Evolutionary conservation across 2,888 invertebrate genomes (phyloP).

Genomic region (Lypha dubia): DNA sequence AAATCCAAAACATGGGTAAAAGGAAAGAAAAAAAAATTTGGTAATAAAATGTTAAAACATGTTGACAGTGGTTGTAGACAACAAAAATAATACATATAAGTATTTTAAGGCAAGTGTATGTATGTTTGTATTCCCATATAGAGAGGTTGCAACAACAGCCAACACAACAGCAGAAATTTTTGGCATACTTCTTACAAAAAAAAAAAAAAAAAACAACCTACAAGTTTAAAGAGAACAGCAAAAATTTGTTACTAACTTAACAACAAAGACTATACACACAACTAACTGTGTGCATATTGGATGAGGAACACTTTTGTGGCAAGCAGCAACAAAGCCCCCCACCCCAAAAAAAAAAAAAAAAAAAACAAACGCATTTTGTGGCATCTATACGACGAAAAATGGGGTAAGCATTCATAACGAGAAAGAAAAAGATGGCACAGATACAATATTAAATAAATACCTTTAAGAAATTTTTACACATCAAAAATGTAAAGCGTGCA

Average conservation of each 20-base stretch:
- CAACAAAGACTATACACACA: background rate
- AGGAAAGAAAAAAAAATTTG: background rate
- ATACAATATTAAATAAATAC: conserved; percentile 10
- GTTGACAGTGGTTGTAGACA: conserved; percentile 56
- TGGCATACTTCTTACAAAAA: conserved; percentile 35
- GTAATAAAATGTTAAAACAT: conserved; percentile 57
- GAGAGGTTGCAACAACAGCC: conserved; percentile 15
- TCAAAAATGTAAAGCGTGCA: too few relatives aligned
- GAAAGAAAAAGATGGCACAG: conserved; percentile 10
- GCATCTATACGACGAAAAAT: conserved; percentile 2
- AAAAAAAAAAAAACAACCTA: conserved; percentile 33
- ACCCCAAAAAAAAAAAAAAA: conserved; percentile 28
- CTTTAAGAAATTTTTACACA: too few relatives aligned
- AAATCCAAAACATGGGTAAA: background rate
- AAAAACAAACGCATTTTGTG: background rate
- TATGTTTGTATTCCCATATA: background rate
- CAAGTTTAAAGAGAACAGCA: conserved; percentile 49
- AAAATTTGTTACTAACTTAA: background rate
- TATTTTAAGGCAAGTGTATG: background rate
- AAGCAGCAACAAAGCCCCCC: background rate
- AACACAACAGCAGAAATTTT: conserved; percentile 12
- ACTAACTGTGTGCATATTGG: conserved; percentile 15
- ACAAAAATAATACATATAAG: conserved; percentile 3
- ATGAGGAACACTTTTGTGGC: conserved; percentile 22
- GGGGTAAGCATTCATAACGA: conserved; percentile 19